Conservation (phyloP, 2,113 vertebrate genomes). For the Lasiurus cinereus region DNA sequence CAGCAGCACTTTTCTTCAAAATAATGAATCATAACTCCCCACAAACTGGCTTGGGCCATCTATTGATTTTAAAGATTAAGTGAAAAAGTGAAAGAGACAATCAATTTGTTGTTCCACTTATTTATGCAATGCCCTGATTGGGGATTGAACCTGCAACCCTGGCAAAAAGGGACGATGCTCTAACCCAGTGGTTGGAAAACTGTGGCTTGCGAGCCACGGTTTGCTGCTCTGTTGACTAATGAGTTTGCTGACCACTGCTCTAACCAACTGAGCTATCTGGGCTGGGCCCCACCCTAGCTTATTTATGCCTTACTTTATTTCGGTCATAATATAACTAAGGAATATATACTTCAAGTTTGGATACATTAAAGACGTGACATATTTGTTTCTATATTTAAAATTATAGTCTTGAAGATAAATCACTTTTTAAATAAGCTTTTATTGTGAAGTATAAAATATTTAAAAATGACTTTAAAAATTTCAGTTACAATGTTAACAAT, state of each 20-base stretch:
- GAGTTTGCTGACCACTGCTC: too few species aligned
- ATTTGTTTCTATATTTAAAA: slow-evolving; percentile 29
- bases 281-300: background rate
- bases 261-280: background rate
- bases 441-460: slow-evolving; percentile 80
- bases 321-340: background rate
- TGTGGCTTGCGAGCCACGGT: too few species aligned
- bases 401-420: slow-evolving; percentile 23
- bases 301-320: slow-evolving; percentile 6
- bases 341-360: background rate
- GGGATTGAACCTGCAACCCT: background rate
- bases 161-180: too few species aligned
- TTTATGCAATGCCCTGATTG: background rate
- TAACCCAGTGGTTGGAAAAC: too few species aligned
- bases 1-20: too few species aligned
- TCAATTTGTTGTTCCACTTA: background rate
- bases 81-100: too few species aligned
- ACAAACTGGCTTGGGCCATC: too few species aligned
- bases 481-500: slow-evolving; percentile 63
- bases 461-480: slow-evolving; percentile 49
- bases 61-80: too few species aligned
- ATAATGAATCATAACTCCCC: too few species aligned
- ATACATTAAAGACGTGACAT: slow-evolving; percentile 46
- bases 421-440: slow-evolving; percentile 71
- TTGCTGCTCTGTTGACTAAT: too few species aligned